Conservation (phyloP, 2,888 invertebrate genomes). For the Beris morrisii region DNA sequence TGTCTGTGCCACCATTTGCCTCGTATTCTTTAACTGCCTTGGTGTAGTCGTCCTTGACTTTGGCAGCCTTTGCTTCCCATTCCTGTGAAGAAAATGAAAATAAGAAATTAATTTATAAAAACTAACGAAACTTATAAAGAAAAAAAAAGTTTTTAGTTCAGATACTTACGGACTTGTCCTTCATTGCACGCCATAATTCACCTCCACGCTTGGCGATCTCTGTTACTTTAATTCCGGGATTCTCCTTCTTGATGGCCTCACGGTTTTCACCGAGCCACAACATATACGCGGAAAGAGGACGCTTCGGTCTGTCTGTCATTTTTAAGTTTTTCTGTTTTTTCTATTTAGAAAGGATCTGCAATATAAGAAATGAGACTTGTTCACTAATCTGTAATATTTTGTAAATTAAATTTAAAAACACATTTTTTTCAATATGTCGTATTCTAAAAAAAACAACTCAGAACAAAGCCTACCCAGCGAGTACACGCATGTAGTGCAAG, state of each 20-base stretch:
- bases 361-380: not conserved
- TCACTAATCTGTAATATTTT: not conserved
- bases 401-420: not conserved
- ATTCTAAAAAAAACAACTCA: too few species aligned
- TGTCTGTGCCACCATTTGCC: constrained; percentile 70
- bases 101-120: not conserved
- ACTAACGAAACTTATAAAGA: not conserved
- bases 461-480: too few species aligned
- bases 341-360: constrained; percentile 17
- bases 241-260: constrained; percentile 80
- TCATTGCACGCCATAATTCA: constrained; percentile 87
- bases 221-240: constrained; percentile 85
- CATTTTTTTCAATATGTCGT: not conserved
- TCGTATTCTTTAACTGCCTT: constrained; percentile 89
- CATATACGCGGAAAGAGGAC: constrained; percentile 90
- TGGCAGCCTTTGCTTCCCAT: constrained; percentile 88
- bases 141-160: not conserved
- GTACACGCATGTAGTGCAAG: too few species aligned
- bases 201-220: constrained; percentile 93
- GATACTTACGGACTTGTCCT: constrained; percentile 74
- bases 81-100: constrained; percentile 60
- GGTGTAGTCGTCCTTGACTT: constrained; percentile 87
- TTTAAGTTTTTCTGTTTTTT: constrained; percentile 51
- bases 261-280: constrained; percentile 88
- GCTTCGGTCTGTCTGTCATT: constrained; percentile 88